Conservation (phyloP, 1,140 invertebrate species). For the Eumeta japonica region DNA sequence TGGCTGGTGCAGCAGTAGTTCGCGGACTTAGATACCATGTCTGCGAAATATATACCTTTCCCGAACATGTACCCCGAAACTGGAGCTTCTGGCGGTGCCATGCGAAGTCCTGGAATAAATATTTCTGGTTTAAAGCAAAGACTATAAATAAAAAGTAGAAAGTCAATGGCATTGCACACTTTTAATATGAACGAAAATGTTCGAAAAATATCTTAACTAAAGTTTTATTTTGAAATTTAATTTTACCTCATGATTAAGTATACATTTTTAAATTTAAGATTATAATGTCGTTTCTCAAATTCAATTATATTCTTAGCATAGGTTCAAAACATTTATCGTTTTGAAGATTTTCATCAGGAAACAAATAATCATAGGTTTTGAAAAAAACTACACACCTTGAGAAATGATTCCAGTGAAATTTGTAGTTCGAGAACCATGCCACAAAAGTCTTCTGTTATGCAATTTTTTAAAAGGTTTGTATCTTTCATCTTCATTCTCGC, state of each 20-base stretch:
- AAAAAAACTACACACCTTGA: conserved; percentile 65
- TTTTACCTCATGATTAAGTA: no score
- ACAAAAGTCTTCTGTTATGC: conserved; percentile 84
- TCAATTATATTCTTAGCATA: no score
- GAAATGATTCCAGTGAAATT: conserved; percentile 96
- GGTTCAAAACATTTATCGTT: no score
- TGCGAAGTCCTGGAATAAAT: conserved; percentile 66
- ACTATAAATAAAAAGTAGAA: no score
- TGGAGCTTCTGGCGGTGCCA: conserved; percentile 94
- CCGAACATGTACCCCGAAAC: conserved; percentile 98
- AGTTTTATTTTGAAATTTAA: no score
- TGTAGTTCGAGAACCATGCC: conserved; percentile 94
- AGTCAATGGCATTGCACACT: no score
- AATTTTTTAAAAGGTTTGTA: conserved; percentile 83
- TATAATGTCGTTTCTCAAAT: no score
- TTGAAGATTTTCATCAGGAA: no score
- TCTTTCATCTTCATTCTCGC: conserved; percentile 77
- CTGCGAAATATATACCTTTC: conserved; percentile 94
- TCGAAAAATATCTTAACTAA: conserved; percentile 2
- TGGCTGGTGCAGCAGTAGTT: conserved; percentile 90
- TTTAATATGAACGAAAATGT: no score
- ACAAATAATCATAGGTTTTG: no score
- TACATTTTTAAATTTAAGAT: no score
- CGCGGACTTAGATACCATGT: conserved; percentile 98
- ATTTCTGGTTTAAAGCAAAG: no score